Base-by-base conservation (phyloP, 2,797 vertebrate species). In the Tachyglossus aculeatus region DNA sequence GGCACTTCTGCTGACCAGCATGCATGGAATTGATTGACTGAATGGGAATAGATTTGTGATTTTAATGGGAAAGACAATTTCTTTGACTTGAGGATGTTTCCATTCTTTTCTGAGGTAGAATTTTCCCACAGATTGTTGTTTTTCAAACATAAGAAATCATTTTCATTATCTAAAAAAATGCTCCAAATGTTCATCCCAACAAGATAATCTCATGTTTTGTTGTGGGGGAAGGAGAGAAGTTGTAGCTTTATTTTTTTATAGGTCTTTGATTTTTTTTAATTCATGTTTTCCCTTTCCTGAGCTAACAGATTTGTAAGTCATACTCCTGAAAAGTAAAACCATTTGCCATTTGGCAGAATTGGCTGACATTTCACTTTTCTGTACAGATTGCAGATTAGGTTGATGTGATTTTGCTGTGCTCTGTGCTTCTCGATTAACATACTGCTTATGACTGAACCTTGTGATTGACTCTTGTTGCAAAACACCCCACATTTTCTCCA, bases 281-380 rank as follows among this genome's bases (percentile, higher is more conserved):
- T 59, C 50, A 80, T 73, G 38, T 85, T 76, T 69, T 70, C 43
- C 48, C 40, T 51, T 71, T 61, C 87, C 71, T 86, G 78, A 86
- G 71, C 45, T 66, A 89, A 81, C 72, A 86, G 71, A 87, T 87
- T 91, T 90, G 86, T 88, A 90, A 89, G 65, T 61, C 85, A 81
- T 71, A 64, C 83, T 73, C 80, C 87, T 69, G 88, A 89, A 86
- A 65, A 89, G 79, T 73, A 86, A 88, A 90, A 78, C 67, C 81
- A 90, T 90, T 92, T 92, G 81, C 91, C 91, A 92, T 93, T 92
- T 93, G 92, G 88, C 84, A 54, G 69, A 91, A 90, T 76, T 93
- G 92, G 92, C 91, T 93, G 92, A 91, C 91, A 93, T 93, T 93
- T 93, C 83, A 86, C 84, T 93, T 93, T 89, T 85, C 90, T 91